These are phyloP conservation scores for Charanyca ferruginea DNA, from an alignment of 2,888 invertebrate species.

Conservation along the genomic window DNA sequence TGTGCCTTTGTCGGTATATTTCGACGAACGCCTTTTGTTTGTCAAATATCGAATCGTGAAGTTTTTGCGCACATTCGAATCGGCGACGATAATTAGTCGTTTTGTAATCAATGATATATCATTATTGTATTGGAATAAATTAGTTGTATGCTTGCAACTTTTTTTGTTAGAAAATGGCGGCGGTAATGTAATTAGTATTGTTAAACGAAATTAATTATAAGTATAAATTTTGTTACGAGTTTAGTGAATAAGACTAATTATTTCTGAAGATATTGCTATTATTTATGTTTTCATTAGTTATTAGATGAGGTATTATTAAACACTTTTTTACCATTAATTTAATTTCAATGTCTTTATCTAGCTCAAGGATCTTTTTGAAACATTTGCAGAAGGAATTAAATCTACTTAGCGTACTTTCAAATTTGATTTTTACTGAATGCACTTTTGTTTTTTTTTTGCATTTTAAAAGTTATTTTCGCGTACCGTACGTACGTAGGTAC, in stretches of 20 bases:
- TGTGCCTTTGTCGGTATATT: conserved; percentile 82
- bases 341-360: not conserved
- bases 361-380: not conserved
- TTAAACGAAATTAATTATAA: conserved; percentile 41
- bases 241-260: conserved; percentile 39
- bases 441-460: not conserved
- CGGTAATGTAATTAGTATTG: conserved; percentile 46
- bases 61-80: conserved; percentile 55
- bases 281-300: conserved; percentile 9
- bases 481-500: no score
- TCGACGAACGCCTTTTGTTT: conserved; percentile 81
- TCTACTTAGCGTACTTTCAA: conserved; percentile 1
- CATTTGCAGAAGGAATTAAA: no score
- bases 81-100: conserved; percentile 52
- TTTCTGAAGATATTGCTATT: conserved; percentile 16
- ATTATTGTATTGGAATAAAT: conserved; percentile 59
- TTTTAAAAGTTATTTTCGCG: not conserved
- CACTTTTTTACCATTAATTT: not conserved
- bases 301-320: not conserved
- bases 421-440: not conserved
- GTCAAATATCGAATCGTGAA: conserved; percentile 58
- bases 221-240: conserved; percentile 28
- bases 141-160: conserved; percentile 39
- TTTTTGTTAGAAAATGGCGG: conserved; percentile 40
- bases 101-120: conserved; percentile 62